phyloP scores from a whole-genome alignment of 2,888 invertebrate species.

The Drosophila anceps region DNA sequence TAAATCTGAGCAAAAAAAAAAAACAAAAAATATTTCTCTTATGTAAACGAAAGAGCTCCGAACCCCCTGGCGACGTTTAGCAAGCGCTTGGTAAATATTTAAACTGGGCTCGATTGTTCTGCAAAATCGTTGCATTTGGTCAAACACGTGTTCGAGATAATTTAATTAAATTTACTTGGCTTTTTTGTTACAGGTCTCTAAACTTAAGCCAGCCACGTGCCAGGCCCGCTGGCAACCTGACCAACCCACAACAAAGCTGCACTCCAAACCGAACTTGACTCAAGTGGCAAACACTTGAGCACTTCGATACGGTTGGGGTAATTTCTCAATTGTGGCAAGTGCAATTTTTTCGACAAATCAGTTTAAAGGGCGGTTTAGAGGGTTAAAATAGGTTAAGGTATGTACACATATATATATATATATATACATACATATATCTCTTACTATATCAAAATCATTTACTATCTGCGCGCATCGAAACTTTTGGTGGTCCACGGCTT shows the following conservation, averaged over 20 bases:
- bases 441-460: conserved; percentile 6
- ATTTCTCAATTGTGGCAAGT: conserved; percentile 18
- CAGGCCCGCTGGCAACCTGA: conserved; percentile 24
- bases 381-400: conserved; percentile 1
- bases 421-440: background rate
- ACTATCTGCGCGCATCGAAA: conserved; percentile 26
- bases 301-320: background rate
- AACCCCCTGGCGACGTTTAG: conserved; percentile 69
- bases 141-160: conserved; percentile 83
- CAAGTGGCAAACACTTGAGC: conserved; percentile 77
- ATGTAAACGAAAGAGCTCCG: conserved; percentile 53
- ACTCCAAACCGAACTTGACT: conserved; percentile 44
- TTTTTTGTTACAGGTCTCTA: conserved; percentile 36
- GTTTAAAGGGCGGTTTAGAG: background rate
- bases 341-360: conserved; percentile 2
- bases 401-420: background rate
- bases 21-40: conserved; percentile 35
- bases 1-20: conserved; percentile 38
- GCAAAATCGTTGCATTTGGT: conserved; percentile 82
- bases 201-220: conserved; percentile 63
- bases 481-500: conserved; percentile 67
- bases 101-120: conserved; percentile 76
- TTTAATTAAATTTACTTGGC: conserved; percentile 83
- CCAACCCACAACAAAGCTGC: conserved; percentile 35
- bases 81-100: conserved; percentile 73